Base-by-base conservation (phyloP, 1,140 invertebrate genomes). In the Musca domestica region DNA sequence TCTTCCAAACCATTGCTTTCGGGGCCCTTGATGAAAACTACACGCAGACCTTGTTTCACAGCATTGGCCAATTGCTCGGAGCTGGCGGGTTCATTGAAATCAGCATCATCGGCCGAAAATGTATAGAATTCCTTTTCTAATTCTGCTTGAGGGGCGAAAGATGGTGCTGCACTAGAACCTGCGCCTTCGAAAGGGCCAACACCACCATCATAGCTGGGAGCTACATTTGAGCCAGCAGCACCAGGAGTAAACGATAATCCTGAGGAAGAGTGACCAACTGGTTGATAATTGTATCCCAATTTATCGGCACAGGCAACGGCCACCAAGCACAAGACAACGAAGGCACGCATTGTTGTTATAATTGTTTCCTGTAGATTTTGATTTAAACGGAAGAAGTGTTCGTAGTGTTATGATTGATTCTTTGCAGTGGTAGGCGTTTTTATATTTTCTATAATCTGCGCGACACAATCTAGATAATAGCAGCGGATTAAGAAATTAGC, bases 11-110 rank as follows among this genome's bases (percentile, higher is more conserved):
- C 74, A 41, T 49, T 51, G 69, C 71, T 58, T 19, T 77, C 74
- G 64, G 76, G 76, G 41, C 76, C 76, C 73, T 75, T 77, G 61
- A 78, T 69, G 61, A 78, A 74, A 56, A 78, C 69, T 5, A 78
- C 74, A 6, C 76, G 76, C 23, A 78, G 71, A 10, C 92, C 90
- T 72, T 92, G 91, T 81, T 91, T 90, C 64, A 90, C 82, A 4
- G 87, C 84, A 3, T 72, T 72, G 6, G 72, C 72, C 58, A 75
- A 15, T 5, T 73, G 67, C 7, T 79, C 70, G 12, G 77, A 74
- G 76, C 70, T n/a, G 69, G 72, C 41, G 10, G 74, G 72, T 15
- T 76, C 75, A 19, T 73, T 7, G 68, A 75, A 78, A 15, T 78
- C 76, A 6, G 72, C 74, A 25, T 78, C 76, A 20, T 76, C 69